Evolutionary conservation across 2,888 invertebrate genomes (phyloP).

Genomic region (Epicampocera succincta): DNA sequence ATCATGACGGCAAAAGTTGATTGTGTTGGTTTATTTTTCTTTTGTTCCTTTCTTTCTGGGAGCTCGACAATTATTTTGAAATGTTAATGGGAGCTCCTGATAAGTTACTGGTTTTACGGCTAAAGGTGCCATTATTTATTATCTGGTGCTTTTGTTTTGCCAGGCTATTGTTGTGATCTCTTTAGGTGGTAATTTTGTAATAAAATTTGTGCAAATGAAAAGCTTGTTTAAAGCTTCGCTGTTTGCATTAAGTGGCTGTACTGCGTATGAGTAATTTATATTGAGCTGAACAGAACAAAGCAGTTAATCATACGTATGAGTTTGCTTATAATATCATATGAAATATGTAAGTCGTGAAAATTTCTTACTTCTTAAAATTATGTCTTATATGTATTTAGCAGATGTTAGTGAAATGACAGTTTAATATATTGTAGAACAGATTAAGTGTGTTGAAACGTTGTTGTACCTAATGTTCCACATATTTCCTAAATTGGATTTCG

Average conservation of each 20-base stretch:
- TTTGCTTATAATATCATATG: background rate
- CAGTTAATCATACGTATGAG: background rate
- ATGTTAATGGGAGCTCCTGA: conserved; percentile 47
- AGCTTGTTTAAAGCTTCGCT: no score
- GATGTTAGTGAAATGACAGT: no score
- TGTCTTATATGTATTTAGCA: no score
- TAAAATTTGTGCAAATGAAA: background rate
- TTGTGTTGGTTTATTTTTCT: no score
- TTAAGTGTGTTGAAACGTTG: no score
- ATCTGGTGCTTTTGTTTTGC: conserved; percentile 1
- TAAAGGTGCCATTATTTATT: background rate
- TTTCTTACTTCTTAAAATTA: no score
- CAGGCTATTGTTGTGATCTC: conserved; percentile 8
- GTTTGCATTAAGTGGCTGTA: background rate
- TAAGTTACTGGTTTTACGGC: conserved; percentile 39
- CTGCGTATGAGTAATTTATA: background rate
- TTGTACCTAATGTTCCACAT: no score
- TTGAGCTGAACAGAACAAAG: conserved; percentile 1
- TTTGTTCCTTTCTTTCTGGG: background rate
- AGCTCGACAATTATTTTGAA: conserved; percentile 52
- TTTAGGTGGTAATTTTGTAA: background rate
- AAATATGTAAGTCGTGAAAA: no score
- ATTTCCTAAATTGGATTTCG: no score
- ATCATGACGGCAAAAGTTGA: no score
- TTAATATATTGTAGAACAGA: no score